Base-by-base conservation (phyloP, 1,140 invertebrate species). In the Hyles vespertilio region DNA sequence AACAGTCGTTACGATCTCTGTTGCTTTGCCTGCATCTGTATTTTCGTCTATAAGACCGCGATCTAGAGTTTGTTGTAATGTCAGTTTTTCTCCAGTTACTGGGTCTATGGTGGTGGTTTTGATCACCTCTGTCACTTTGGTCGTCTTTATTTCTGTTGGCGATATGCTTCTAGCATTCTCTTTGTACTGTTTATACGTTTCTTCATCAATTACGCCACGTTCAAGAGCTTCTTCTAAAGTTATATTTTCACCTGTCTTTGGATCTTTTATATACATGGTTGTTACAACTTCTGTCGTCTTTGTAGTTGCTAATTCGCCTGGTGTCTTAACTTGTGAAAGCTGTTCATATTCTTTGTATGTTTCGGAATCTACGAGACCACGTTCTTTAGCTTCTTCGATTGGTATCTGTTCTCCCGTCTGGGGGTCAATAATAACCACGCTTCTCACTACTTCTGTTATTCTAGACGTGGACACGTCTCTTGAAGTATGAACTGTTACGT, bases 401-500 rank as follows among this genome's bases (percentile, higher is more conserved):
- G 52, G 22, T 45, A 54, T 7, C 22, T 54, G 36, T 54, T 54
- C 40, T 3, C 52, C 52, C 7, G 52, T 44, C 12, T 54, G 43
- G 5, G 52, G 52, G 40, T 54, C 52, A 4, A 54, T 8, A 32
- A 54, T 44, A 7, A 54, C 52, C 11, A 54, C 11, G 9, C 36
- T 54, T 12, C 40, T 54, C 7, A 43, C 40, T n/a, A 51, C 3
- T 4, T 58, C 43, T 36, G 44, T 51, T 43, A 59, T 22, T 61
- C 63, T 45, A 49, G 52, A 54, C 10, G 56, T 56, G 10, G 44
- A 49, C 32, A 58, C 48, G 43, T 51, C 59, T 8, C 52, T 43
- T 54, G 52, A 36, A 36, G 57, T 58, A 9, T 67, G 56, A 40
- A 49, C 47, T 34, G 63, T 68, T 9, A 57, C 56, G 49, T 63